Percentiles rank a stretch among this genome's conserved stretches.
These are phyloP conservation scores for Ophraella communa DNA, from an alignment of 2,888 invertebrate genomes.

Conservation along the genomic window DNA sequence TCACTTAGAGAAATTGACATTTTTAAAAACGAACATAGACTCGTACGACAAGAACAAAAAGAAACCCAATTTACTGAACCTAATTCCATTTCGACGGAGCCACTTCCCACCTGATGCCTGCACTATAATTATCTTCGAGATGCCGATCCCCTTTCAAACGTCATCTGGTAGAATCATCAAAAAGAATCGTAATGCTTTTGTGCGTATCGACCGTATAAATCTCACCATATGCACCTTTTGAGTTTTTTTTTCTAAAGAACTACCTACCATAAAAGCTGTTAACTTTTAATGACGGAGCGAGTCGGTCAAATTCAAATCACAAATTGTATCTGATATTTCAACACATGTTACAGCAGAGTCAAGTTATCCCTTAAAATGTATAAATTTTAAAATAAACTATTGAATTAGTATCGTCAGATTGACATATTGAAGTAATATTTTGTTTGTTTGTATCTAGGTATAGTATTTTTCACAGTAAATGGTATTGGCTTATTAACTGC, in stretches of 20 bases:
- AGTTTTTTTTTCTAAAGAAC: not conserved
- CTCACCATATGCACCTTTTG: constrained; percentile 8
- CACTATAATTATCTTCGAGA: constrained; percentile 19
- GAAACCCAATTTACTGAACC: constrained; percentile 23
- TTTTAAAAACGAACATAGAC: not conserved
- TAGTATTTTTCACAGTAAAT: too few species aligned
- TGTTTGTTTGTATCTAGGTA: too few species aligned
- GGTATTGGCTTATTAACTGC: too few species aligned
- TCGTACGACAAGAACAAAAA: constrained; percentile 12
- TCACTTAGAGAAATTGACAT: constrained; percentile 1
- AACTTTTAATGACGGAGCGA: not conserved
- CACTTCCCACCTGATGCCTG: constrained; percentile 12
- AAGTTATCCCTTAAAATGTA: too few species aligned
- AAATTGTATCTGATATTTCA: constrained; percentile 1
- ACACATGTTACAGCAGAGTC: not conserved
- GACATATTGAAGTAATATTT: too few species aligned
- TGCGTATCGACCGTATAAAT: not conserved
- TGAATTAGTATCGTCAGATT: too few species aligned
- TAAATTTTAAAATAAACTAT: too few species aligned
- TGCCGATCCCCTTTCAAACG: constrained; percentile 9
- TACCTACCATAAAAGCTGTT: constrained; percentile 6
- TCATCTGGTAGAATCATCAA: constrained; percentile 11
- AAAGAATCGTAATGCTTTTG: constrained; percentile 1
- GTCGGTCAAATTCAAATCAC: not conserved
- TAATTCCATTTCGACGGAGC: constrained; percentile 2